A percentile compares a stretch with the other conserved stretches of the same genome.
These are phyloP conservation scores for Xyrichtys novacula DNA, from an alignment of 2,797 vertebrate genomes.

Conservation along the genomic window DNA sequence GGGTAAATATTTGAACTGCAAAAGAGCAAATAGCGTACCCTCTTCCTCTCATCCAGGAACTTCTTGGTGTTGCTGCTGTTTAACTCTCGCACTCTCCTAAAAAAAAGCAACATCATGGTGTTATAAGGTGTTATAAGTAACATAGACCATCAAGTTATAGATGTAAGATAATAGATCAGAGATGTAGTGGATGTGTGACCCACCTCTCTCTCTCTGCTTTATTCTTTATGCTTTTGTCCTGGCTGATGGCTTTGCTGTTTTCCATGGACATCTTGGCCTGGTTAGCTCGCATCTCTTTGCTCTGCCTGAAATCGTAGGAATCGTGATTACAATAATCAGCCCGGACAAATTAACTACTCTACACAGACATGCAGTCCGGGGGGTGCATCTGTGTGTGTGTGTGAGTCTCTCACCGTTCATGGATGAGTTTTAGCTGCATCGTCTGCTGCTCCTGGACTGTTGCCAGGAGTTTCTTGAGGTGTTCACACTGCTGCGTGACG, in stretches of 20 bases:
- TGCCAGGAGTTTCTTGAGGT: conserved; percentile 92
- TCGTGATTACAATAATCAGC: not conserved
- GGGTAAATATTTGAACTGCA: no score
- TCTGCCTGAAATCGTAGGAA: conserved; percentile 86
- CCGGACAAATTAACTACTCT: not conserved
- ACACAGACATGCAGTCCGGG: no score
- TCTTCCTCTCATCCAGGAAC: conserved; percentile 97
- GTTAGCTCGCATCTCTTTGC: conserved; percentile 98
- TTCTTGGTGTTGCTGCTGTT: conserved; percentile 99
- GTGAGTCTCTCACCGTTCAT: conserved; percentile 88
- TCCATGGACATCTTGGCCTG: conserved; percentile 99
- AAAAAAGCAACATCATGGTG: not conserved
- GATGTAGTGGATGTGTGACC: conserved; percentile 26
- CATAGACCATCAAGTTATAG: no score
- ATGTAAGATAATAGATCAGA: no score
- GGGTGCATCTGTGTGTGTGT: not conserved
- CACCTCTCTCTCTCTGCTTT: conserved; percentile 98
- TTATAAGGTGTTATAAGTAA: not conserved
- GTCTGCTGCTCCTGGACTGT: conserved; percentile 94
- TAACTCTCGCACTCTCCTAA: conserved; percentile 95
- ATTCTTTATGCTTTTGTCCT: conserved; percentile 99
- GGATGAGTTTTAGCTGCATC: conserved; percentile 93
- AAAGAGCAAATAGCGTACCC: conserved; percentile 83
- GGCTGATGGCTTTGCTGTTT: conserved; percentile 99
- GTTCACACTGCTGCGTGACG: conserved; percentile 94